Percentiles rank a stretch among this genome's conserved stretches.
phyloP scores from a whole-genome alignment of 2,888 invertebrate species.

The Cantharis lateralis region DNA sequence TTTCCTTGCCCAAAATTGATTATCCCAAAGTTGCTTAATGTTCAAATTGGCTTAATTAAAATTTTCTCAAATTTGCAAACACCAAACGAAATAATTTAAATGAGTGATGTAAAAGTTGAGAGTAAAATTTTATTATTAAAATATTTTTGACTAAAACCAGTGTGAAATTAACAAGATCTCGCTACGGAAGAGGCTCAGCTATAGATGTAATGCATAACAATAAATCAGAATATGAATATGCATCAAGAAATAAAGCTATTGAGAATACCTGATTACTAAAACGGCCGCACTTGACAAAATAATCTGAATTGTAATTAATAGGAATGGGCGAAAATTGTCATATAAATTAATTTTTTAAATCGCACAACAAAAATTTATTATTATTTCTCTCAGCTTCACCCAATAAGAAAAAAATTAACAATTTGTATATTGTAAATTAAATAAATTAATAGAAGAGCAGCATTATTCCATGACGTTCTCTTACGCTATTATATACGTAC shows the following conservation, averaged over 20 bases:
- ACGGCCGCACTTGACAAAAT: conserved; percentile 32
- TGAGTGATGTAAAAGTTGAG: background rate
- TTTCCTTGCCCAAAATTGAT: conserved; percentile 19
- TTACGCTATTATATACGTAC: too few species aligned
- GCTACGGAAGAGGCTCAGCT: conserved; percentile 39
- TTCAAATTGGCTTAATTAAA: background rate
- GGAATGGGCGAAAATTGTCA: conserved; percentile 22
- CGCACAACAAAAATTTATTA: background rate
- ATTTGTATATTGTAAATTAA: too few species aligned
- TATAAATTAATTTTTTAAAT: conserved; percentile 18
- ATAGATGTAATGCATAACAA: conserved; percentile 48
- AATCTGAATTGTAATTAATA: conserved; percentile 31
- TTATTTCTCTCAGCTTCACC: background rate
- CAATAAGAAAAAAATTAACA: too few species aligned
- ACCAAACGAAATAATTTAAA: background rate
- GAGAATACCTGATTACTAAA: conserved; percentile 40
- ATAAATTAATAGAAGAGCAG: too few species aligned
- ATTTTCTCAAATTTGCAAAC: background rate
- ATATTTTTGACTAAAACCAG: conserved; percentile 24
- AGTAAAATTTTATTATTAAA: background rate
- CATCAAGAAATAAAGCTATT: conserved; percentile 41
- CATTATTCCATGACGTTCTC: too few species aligned
- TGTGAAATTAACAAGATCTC: conserved; percentile 40
- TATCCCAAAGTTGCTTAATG: conserved; percentile 8
- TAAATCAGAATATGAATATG: conserved; percentile 48